Evolutionary conservation across 2,113 vertebrate genomes (phyloP), one percentile per base, ranked within the genome.

Genomic region (Orcinus orca): DNA sequence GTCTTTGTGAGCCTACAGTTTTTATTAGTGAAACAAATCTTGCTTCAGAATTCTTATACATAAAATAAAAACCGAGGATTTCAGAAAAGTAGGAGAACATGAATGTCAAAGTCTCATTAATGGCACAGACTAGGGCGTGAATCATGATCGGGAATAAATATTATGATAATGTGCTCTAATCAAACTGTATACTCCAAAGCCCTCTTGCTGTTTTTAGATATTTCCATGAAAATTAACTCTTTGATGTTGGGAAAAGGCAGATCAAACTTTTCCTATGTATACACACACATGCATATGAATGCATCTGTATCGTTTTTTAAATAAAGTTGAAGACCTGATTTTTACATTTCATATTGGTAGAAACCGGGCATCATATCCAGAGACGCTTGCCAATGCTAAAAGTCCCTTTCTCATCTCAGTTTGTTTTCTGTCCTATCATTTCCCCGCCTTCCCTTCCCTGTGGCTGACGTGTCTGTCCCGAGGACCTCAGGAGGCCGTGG

Each of bases 151-250:
- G 21, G 17, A 68, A 79, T 79, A 53, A 70, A 70, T 94, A 58
- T 67, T 90, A 31, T 74, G 68, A 77, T 88, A 67, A 81, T 36
- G 14, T 60, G 15, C 55, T 83, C 76, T 26, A 13, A 82, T 77
- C 47, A 82, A 70, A 80, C 77, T 68, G 41, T 79, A 47, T n/a
- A 47, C 17, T 84, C 85, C 82, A 83, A 68, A 94, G 79, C 13
- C 11, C 29, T 70, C 79, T 83, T 88, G 31, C 53, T 86, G 20
- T 29, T 50, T 58, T 92, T 94, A 1, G 6, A 1, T 67, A 65
- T 67, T 92, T 87, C 84, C 38, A 20, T 83, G 76, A 91, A 93
- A 80, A 95, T 76, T n/a, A 74, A 73, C 41, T 44, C 84, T 68
- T 70, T 23, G 67, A 65, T 60, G 21, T 33, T 63, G 79, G 70